Evolutionary conservation across 2,113 vertebrate species (phyloP).

Genomic region (Jaculus jaculus): DNA sequence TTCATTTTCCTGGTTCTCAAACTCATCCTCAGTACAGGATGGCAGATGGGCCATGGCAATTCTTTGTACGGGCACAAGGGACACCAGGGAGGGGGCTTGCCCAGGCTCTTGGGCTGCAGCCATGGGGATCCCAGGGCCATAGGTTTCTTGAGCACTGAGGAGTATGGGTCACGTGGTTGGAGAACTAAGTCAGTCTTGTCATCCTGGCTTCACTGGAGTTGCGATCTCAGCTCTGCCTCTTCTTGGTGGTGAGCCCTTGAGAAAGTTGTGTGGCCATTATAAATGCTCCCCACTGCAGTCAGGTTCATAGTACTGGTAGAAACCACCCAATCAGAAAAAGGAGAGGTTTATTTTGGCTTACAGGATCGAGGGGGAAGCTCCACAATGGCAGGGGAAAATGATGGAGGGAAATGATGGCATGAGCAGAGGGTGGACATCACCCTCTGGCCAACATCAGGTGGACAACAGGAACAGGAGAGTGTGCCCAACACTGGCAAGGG

Average conservation of each 20-base stretch:
- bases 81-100: slow-evolving; percentile 49
- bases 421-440: too few relatives aligned
- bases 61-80: background rate
- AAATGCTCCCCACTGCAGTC: background rate
- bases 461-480: too few relatives aligned
- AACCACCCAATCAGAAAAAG: too few relatives aligned
- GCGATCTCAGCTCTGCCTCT: background rate
- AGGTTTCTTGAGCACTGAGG: background rate
- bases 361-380: too few relatives aligned
- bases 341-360: too few relatives aligned
- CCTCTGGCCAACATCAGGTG: too few relatives aligned
- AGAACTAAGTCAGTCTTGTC: background rate
- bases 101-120: slow-evolving; percentile 68
- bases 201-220: background rate
- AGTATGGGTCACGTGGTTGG: background rate
- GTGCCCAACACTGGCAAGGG: too few relatives aligned
- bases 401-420: too few relatives aligned
- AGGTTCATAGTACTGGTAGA: too few relatives aligned
- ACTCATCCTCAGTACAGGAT: background rate
- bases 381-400: too few relatives aligned
- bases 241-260: background rate
- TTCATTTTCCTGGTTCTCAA: background rate
- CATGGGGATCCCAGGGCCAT: background rate
- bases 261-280: background rate
- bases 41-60: background rate